Conservation (phyloP, 2,888 invertebrate species). For the Apodemia hepburni region DNA sequence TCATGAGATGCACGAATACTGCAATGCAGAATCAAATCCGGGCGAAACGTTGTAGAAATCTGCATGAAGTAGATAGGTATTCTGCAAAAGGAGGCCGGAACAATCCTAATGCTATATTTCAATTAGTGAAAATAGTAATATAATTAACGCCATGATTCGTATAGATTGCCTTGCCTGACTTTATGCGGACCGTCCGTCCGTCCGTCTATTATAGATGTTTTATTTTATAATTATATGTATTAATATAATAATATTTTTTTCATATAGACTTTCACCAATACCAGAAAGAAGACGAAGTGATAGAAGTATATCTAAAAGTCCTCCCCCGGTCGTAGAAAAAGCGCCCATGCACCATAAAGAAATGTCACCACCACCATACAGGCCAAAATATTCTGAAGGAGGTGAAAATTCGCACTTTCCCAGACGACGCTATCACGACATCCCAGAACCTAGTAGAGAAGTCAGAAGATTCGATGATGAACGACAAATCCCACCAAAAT, state of each 20-base stretch:
- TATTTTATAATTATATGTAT: background rate
- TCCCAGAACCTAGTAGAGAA: conserved; percentile 10
- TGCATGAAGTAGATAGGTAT: too few species aligned
- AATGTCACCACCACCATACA: conserved; percentile 35
- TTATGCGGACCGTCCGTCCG: too few species aligned
- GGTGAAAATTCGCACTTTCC: conserved; percentile 38
- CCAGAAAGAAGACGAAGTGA: conserved; percentile 45
- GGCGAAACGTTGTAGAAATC: too few species aligned
- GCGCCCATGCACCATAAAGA: conserved; percentile 30
- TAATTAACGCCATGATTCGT: too few species aligned
- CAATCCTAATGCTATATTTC: too few species aligned
- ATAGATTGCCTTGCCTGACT: too few species aligned
- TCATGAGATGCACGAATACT: too few species aligned
- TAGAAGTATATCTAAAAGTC: conserved; percentile 50
- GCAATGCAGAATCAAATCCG: too few species aligned
- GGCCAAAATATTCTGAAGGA: conserved; percentile 36
- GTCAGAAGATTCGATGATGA: conserved; percentile 39
- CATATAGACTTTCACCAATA: conserved; percentile 38
- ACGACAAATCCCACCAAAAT: conserved; percentile 37
- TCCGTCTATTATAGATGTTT: too few species aligned
- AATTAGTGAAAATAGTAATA: too few species aligned
- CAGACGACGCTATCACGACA: conserved; percentile 22
- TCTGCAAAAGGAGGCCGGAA: too few species aligned
- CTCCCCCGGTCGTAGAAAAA: conserved; percentile 53
- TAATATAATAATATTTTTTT: background rate